Conservation (phyloP, 2,797 vertebrate genomes). For the Echiichthys vipera region DNA sequence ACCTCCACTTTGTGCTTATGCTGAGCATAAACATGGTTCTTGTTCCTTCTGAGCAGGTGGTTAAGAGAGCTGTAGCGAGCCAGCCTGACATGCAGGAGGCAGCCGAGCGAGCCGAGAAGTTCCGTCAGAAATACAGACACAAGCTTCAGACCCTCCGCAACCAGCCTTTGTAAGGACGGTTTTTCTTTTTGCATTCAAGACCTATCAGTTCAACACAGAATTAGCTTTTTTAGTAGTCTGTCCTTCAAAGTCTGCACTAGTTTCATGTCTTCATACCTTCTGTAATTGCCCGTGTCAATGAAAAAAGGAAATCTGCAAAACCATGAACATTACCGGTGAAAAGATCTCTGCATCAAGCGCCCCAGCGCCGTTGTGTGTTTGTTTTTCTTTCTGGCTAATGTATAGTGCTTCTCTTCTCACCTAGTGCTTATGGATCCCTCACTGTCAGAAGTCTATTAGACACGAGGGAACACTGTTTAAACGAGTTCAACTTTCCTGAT, state of each 20-base stretch:
- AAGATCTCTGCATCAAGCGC: background rate
- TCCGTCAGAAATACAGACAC: constrained; percentile 95
- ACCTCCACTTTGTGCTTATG: background rate
- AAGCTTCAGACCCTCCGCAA: constrained; percentile 95
- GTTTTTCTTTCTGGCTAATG: constrained; percentile 73
- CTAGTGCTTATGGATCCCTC: constrained; percentile 96
- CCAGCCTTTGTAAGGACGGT: constrained; percentile 93
- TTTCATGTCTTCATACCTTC: constrained; percentile 35
- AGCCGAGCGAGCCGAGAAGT: constrained; percentile 91
- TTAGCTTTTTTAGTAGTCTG: constrained; percentile 47
- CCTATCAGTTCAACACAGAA: background rate
- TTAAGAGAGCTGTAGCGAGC: constrained; percentile 93
- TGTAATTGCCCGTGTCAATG: constrained; percentile 9
- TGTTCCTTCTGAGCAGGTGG: constrained; percentile 85
- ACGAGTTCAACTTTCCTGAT: constrained; percentile 99
- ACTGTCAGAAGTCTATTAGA: constrained; percentile 98
- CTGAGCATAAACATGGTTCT: background rate
- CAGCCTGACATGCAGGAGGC: constrained; percentile 91
- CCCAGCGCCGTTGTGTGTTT: constrained; percentile 36
- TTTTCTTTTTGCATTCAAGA: background rate
- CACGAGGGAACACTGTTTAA: constrained; percentile 97
- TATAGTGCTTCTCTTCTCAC: constrained; percentile 77
- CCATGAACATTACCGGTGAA: too few relatives aligned
- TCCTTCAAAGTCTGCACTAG: constrained; percentile 55
- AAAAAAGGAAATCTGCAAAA: background rate